Evolutionary conservation across 2,888 invertebrate species (phyloP), one percentile per base, ranked within the genome.

Genomic region (Doris montereyensis): DNA sequence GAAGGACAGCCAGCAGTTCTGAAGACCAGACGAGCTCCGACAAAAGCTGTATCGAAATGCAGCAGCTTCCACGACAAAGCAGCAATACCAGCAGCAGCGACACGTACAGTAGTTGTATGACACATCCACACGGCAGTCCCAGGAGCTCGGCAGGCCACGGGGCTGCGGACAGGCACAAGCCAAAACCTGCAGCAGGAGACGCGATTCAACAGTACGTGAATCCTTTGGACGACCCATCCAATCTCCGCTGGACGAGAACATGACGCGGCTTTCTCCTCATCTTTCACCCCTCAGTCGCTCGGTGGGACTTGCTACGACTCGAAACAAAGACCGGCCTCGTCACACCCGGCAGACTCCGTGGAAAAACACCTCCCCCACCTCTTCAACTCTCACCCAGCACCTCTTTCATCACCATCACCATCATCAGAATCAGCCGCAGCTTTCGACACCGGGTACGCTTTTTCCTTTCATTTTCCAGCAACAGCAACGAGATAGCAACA

Each of bases 61-160:
- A 87, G 84, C 84, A 87, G 76, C 85, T 89, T 75, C 85, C 87
- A 80, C 85, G 88, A 5, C 88, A 89, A 83, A 85, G 84, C 84
- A 88, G 88, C 90, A 92, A 93, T 80, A 93, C 93, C 93, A 93
- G 93, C 93, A 95, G 97, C 93, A 95, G 97, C 90, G 97, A 97
- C 93, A 97, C 97, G 86, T 98, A 97, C 93, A 97, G 97, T 92
- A 97, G 97, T 93, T 97, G 97, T 93, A 96, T 97, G 93, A 97
- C 97, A 90, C 97, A 97, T 93, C 97, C 97, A 90, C 88, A 88
- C 67, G 86, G 86, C 80, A 88, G 87, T 78, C 88, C 89, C 62
- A 83, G 79, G 10, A 62, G 67, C 0, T 60, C 65, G 5, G 74
- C 58, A 13, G 52, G 74, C 60, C 73, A 74, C 30, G 67, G 80